phyloP scores from a whole-genome alignment of 1,140 invertebrate genomes.

The Bombyx mandarina region DNA sequence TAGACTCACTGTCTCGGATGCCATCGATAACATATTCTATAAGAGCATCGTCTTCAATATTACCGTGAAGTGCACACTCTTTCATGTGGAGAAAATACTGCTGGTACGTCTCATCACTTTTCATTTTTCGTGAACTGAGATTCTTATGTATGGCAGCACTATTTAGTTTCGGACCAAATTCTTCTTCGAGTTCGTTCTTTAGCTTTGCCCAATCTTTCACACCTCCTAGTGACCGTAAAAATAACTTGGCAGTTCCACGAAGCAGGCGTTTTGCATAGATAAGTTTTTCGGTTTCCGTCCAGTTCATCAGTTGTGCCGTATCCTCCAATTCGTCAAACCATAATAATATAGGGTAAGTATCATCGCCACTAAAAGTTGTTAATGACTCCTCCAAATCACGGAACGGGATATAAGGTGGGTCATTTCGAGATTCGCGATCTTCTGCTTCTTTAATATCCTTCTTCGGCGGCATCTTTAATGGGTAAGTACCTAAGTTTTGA shows the following conservation, averaged over 20 bases:
- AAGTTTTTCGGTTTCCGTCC: too few relatives aligned
- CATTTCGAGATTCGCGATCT: too few relatives aligned
- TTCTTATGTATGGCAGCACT: slow-evolving; percentile 16
- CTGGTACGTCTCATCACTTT: slow-evolving; percentile 16
- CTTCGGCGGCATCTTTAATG: slow-evolving; percentile 13
- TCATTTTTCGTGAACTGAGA: slow-evolving; percentile 16
- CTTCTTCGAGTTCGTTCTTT: slow-evolving; percentile 13
- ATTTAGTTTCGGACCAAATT: slow-evolving; percentile 16
- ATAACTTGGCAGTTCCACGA: slow-evolving; percentile 13
- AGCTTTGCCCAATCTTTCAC: slow-evolving; percentile 3
- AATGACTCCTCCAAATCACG: too few relatives aligned
- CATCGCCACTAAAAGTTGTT: too few relatives aligned
- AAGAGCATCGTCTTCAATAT: slow-evolving; percentile 27
- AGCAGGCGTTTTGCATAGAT: slow-evolving; percentile 15
- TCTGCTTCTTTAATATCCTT: too few relatives aligned
- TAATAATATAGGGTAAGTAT: too few relatives aligned
- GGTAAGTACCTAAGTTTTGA: too few relatives aligned
- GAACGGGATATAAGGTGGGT: too few relatives aligned
- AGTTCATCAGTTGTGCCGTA: too few relatives aligned
- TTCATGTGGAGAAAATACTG: slow-evolving; percentile 19
- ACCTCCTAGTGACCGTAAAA: slow-evolving; percentile 11
- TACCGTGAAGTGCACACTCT: slow-evolving; percentile 28
- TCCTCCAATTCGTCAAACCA: too few relatives aligned
- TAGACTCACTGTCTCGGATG: slow-evolving; percentile 28
- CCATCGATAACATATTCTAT: slow-evolving; percentile 49